Conservation (phyloP, 1,140 invertebrate genomes). For the Wasmannia auropunctata region DNA sequence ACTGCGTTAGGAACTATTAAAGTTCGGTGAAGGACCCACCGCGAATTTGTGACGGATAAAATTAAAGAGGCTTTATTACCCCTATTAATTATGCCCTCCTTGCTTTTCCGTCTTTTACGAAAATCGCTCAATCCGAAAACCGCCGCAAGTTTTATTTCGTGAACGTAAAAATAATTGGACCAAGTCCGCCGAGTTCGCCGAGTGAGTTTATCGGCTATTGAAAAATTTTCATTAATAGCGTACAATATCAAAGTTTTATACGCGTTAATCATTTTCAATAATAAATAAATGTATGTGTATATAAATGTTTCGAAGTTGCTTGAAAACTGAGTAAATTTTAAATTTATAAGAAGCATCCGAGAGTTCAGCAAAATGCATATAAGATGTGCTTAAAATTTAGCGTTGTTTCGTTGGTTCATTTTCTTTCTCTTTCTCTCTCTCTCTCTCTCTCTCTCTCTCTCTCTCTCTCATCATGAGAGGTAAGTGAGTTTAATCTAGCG, state of each 20-base stretch:
- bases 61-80: conserved; percentile 33
- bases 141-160: background rate
- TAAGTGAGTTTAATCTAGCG: conserved; percentile 10
- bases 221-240: background rate
- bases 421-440: background rate
- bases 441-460: background rate
- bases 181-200: background rate
- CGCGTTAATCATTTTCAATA: background rate
- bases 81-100: background rate
- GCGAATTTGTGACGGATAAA: background rate
- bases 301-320: background rate
- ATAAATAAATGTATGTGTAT: background rate
- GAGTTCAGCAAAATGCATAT: background rate
- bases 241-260: background rate
- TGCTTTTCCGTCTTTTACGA: background rate
- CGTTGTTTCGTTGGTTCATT: background rate
- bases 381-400: background rate
- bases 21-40: conserved; percentile 21
- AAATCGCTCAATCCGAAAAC: background rate
- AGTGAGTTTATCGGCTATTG: background rate
- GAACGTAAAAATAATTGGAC: background rate
- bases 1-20: conserved; percentile 6
- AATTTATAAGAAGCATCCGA: background rate
- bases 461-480: background rate
- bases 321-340: background rate